phyloP scores from a whole-genome alignment of 2,113 vertebrate species.

The Hymenochirus boettgeri region DNA sequence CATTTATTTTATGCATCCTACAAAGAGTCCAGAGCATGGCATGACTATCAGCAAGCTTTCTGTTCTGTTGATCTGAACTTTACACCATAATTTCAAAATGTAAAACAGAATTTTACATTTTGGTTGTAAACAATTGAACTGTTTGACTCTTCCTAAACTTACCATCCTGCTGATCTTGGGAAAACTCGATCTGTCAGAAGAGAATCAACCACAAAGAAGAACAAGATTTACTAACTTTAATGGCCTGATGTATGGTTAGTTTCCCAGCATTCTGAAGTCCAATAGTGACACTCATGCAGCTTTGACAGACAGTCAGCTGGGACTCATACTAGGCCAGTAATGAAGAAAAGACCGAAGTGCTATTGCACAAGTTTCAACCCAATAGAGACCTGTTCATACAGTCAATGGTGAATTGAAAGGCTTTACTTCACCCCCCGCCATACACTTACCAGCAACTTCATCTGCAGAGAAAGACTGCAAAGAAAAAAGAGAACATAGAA shows the following conservation, averaged over 20 bases:
- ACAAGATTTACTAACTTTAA: slow-evolving; percentile 55
- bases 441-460: slow-evolving; percentile 74
- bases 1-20: no score
- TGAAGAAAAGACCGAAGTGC: slow-evolving; percentile 28
- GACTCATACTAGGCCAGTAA: slow-evolving; percentile 44
- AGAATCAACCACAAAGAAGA: slow-evolving; percentile 67
- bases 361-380: background rate
- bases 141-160: slow-evolving; percentile 52
- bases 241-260: slow-evolving; percentile 49
- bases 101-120: no score
- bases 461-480: slow-evolving; percentile 77
- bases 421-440: slow-evolving; percentile 39
- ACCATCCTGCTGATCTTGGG: slow-evolving; percentile 75
- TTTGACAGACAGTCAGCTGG: slow-evolving; percentile 49
- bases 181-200: slow-evolving; percentile 79
- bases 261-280: slow-evolving; percentile 53
- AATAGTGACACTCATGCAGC: slow-evolving; percentile 15
- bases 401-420: slow-evolving; percentile 13
- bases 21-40: no score
- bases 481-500: slow-evolving; percentile 51
- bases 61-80: no score
- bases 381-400: no score
- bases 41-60: no score
- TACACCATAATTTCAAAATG: no score
- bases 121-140: no score